These are phyloP conservation scores for Caranx melampygus DNA, from an alignment of 2,113 vertebrate genomes.

Conservation along the genomic window DNA sequence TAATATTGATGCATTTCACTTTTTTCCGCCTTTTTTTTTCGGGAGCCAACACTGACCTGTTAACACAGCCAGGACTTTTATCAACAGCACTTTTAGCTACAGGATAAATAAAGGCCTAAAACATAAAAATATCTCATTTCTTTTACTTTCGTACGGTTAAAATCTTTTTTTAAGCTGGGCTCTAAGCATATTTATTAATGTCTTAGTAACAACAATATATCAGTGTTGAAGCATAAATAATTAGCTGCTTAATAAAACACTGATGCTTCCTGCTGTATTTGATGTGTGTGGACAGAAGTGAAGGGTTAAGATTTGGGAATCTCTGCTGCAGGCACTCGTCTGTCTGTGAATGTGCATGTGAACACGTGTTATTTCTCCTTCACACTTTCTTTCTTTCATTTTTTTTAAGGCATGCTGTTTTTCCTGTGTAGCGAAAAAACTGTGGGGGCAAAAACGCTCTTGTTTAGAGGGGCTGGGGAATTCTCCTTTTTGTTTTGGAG, in stretches of 20 bases:
- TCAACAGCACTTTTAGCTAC: conserved; percentile 18
- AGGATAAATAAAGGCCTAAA: conserved; percentile 5
- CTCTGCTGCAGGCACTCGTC: conserved; percentile 17
- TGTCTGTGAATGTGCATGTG: conserved; percentile 21
- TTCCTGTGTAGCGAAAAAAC: conserved; percentile 55
- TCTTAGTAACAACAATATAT: conserved; percentile 53
- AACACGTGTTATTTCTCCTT: conserved; percentile 46
- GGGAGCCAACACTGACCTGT: conserved; percentile 43
- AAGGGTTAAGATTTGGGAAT: conserved; percentile 25
- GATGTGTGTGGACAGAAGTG: neutral
- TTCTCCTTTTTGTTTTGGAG: conserved; percentile 86
- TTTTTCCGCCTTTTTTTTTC: neutral
- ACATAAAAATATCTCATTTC: conserved; percentile 16
- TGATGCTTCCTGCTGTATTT: conserved; percentile 12
- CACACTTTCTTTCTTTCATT: conserved; percentile 2
- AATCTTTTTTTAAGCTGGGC: conserved; percentile 5
- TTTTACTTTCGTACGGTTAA: neutral
- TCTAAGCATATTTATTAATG: conserved; percentile 48
- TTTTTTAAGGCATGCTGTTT: conserved; percentile 33
- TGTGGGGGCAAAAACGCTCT: conserved; percentile 61
- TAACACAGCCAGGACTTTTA: conserved; percentile 48
- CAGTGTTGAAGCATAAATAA: conserved; percentile 33
- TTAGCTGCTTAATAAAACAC: conserved; percentile 50
- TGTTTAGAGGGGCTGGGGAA: conserved; percentile 78
- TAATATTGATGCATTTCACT: conserved; percentile 60